phyloP scores from a whole-genome alignment of 2,888 invertebrate genomes.

The Habroteleia sp. region DNA sequence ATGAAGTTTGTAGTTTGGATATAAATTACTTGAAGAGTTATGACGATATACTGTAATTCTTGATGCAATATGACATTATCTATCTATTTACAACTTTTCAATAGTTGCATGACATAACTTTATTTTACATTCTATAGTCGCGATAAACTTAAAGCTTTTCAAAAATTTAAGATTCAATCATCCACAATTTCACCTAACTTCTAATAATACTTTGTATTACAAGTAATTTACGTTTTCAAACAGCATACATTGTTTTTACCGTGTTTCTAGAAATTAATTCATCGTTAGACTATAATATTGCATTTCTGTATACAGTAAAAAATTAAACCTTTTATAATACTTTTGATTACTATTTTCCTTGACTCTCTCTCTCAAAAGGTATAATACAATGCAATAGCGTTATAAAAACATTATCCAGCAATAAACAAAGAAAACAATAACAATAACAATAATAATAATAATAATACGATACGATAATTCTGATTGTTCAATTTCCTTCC shows the following conservation, averaged over 20 bases:
- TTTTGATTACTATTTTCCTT: no score
- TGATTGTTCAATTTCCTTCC: slow-evolving; percentile 61
- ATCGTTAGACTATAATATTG: no score
- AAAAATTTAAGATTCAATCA: slow-evolving; percentile 27
- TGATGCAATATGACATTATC: slow-evolving; percentile 28
- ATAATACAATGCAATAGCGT: no score
- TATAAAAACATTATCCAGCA: no score
- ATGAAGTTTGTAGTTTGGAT: slow-evolving; percentile 31
- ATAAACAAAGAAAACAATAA: neutral
- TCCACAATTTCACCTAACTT: slow-evolving; percentile 3
- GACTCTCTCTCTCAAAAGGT: no score
- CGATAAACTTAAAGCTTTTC: slow-evolving; percentile 12
- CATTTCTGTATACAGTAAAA: no score
- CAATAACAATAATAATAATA: slow-evolving; percentile 19
- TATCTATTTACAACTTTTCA: slow-evolving; percentile 33
- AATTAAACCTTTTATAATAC: no score
- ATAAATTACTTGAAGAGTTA: slow-evolving; percentile 39
- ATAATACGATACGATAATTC: slow-evolving; percentile 30
- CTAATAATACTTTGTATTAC: slow-evolving; percentile 17
- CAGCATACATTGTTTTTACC: neutral
- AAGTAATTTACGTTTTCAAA: neutral
- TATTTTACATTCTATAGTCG: slow-evolving; percentile 43
- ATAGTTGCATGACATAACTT: slow-evolving; percentile 27
- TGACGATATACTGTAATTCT: slow-evolving; percentile 22
- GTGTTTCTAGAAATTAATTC: no score